Evolutionary conservation across 2,113 vertebrate genomes (phyloP).

Genomic region (Phaetusa simplex): DNA sequence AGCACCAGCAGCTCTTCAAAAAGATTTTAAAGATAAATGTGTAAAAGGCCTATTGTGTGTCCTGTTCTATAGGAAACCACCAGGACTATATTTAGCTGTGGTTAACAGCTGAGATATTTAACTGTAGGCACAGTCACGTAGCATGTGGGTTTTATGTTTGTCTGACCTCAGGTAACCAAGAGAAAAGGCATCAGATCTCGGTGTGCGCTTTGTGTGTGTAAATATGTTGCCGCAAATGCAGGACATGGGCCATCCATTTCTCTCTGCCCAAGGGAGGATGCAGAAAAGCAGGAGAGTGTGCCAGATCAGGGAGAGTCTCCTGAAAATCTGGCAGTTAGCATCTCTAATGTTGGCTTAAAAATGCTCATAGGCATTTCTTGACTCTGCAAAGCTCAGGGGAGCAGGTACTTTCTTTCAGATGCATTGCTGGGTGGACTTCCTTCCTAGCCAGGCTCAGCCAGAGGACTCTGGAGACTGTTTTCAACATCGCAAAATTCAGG

Average conservation of each 20-base stretch:
- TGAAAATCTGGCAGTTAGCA: background rate
- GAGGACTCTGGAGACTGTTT: background rate
- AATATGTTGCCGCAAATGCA: background rate
- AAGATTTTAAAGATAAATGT: background rate
- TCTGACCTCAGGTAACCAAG: background rate
- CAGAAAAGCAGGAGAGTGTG: background rate
- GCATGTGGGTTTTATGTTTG: background rate
- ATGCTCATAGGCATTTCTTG: background rate
- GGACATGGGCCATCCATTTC: background rate
- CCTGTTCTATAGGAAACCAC: background rate
- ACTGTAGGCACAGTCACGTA: background rate
- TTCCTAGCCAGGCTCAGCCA: background rate
- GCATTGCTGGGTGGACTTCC: background rate
- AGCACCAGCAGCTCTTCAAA: background rate
- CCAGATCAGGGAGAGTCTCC: background rate
- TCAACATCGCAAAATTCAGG: background rate
- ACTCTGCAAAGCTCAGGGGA: background rate
- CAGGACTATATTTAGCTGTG: background rate
- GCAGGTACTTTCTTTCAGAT: background rate
- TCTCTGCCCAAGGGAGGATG: background rate
- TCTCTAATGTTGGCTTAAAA: background rate
- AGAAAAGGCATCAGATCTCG: background rate
- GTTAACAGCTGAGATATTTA: background rate
- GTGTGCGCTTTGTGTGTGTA: rapidly evolving
- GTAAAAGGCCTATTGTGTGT: background rate